Conservation (phyloP, 1,140 invertebrate genomes). For the Brachionus manjavacas region DNA sequence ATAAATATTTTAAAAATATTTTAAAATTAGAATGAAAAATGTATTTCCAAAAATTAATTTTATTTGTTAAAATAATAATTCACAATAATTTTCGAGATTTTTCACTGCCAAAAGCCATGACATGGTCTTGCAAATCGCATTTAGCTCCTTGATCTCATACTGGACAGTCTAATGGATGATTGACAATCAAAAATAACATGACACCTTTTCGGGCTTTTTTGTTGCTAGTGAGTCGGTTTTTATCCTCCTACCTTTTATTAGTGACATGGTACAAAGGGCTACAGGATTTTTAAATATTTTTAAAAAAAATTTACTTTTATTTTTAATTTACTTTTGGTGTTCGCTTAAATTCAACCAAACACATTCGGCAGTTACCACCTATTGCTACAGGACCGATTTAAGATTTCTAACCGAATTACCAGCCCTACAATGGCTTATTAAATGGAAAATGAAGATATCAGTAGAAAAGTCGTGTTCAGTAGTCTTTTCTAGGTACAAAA, state of each 20-base stretch:
- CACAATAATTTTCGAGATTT: too few relatives aligned
- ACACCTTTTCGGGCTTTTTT: slow-evolving; percentile 84
- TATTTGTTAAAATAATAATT: too few relatives aligned
- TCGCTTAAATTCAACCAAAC: slow-evolving; percentile 97
- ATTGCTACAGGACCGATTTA: too few relatives aligned
- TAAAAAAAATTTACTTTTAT: slow-evolving; percentile 47
- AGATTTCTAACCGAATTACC: too few relatives aligned
- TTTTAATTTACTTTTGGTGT: slow-evolving; percentile 66
- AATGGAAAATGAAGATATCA: too few relatives aligned
- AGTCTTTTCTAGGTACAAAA: too few relatives aligned
- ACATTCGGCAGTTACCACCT: slow-evolving; percentile 95
- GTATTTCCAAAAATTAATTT: too few relatives aligned
- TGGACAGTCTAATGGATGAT: slow-evolving; percentile 97
- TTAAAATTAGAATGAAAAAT: too few relatives aligned
- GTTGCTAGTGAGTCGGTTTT: slow-evolving; percentile 96
- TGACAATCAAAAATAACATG: slow-evolving; percentile 97
- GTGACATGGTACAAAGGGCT: slow-evolving; percentile 99
- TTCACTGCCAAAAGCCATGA: slow-evolving; percentile 98
- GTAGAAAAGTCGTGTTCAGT: too few relatives aligned
- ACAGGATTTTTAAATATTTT: slow-evolving; percentile 78
- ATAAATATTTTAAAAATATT: too few relatives aligned
- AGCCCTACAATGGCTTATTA: too few relatives aligned
- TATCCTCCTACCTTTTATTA: slow-evolving; percentile 94
- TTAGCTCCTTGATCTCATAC: slow-evolving; percentile 99
- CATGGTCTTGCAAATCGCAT: slow-evolving; percentile 92